These are phyloP conservation scores for Hermodice carunculata DNA, from an alignment of 2,888 invertebrate genomes.

Conservation along the genomic window DNA sequence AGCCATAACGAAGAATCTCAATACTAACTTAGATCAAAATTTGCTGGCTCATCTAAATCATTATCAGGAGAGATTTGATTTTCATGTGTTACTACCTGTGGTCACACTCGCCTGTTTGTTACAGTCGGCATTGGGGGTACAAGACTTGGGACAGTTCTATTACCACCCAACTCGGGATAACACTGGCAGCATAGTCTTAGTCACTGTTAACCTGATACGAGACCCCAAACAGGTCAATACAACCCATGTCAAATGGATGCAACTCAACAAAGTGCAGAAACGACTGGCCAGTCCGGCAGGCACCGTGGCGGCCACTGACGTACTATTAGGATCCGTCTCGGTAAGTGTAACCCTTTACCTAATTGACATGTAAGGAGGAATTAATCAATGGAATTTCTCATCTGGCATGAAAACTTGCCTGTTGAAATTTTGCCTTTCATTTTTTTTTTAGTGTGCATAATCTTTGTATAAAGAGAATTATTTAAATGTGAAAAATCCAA, in stretches of 20 bases:
- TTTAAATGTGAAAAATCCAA: not conserved
- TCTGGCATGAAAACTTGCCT: too few relatives aligned
- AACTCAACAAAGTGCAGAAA: constrained; percentile 84
- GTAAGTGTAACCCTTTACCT: too few relatives aligned
- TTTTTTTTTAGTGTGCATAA: not conserved
- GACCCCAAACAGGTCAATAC: constrained; percentile 82
- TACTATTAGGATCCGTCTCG: too few relatives aligned
- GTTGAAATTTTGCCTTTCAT: too few relatives aligned
- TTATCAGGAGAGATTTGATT: too few relatives aligned
- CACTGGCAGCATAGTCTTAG: constrained; percentile 90
- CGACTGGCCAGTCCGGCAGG: constrained; percentile 69
- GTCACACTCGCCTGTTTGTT: constrained; percentile 33
- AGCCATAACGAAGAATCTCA: too few relatives aligned
- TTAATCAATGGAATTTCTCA: too few relatives aligned
- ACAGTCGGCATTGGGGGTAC: constrained; percentile 88
- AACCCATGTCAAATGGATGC: constrained; percentile 92
- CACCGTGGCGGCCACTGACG: too few relatives aligned
- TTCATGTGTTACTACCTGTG: too few relatives aligned
- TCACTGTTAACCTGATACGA: constrained; percentile 81
- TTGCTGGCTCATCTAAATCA: too few relatives aligned
- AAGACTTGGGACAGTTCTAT: constrained; percentile 95
- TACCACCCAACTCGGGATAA: constrained; percentile 90
- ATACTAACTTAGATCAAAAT: too few relatives aligned
- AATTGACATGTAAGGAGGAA: too few relatives aligned
- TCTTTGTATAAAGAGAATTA: not conserved